Percentiles rank a stretch among this genome's conserved stretches.
These are phyloP conservation scores for Ctenomys sociabilis DNA, from an alignment of 2,113 vertebrate genomes.

Conservation along the genomic window DNA sequence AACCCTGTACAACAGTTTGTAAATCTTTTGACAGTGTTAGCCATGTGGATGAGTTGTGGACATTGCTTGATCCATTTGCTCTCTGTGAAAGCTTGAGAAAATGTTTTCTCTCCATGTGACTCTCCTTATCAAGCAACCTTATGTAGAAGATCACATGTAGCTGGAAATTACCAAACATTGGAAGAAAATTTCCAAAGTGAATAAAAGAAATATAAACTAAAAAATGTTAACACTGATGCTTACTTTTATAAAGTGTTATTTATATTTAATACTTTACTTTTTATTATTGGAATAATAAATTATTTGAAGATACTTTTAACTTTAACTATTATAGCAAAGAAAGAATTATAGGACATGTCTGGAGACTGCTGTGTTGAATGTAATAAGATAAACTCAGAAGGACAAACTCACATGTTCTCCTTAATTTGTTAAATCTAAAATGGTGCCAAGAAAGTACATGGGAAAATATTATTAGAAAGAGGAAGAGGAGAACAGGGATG, in stretches of 20 bases:
- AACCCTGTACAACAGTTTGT: too few species aligned
- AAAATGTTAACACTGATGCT: neutral
- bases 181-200: neutral
- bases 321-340: neutral
- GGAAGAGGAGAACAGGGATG: neutral
- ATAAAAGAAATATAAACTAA: neutral
- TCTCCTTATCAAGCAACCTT: neutral
- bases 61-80: too few species aligned
- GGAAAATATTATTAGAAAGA: neutral
- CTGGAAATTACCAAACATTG: neutral
- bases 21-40: too few species aligned
- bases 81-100: too few species aligned
- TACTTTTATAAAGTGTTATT: slow-evolving; percentile 2
- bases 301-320: neutral
- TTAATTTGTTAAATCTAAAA: neutral
- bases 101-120: too few species aligned
- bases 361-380: neutral
- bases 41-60: too few species aligned
- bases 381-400: neutral
- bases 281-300: neutral
- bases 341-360: neutral
- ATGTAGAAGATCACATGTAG: neutral
- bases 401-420: neutral
- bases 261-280: neutral
- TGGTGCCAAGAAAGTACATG: neutral